phyloP scores from a whole-genome alignment of 2,888 invertebrate genomes.

The Drosophila robusta region DNA sequence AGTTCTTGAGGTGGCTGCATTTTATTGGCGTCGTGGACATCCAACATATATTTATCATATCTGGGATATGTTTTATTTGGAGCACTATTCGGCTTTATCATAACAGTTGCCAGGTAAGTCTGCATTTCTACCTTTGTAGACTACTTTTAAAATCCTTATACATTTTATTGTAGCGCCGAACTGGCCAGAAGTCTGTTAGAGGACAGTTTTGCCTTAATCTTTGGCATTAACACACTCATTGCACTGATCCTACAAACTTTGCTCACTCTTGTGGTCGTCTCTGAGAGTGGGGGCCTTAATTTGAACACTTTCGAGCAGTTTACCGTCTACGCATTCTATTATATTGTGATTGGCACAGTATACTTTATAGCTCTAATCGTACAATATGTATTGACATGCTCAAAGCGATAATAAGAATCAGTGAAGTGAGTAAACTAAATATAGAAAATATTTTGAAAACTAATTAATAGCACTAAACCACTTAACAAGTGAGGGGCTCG shows the following conservation, averaged over 20 bases:
- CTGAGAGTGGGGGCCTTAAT: conserved; percentile 74
- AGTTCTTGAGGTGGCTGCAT: conserved; percentile 86
- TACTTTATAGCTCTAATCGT: conserved; percentile 71
- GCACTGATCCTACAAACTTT: conserved; percentile 92
- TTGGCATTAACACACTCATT: conserved; percentile 94
- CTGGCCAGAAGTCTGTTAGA: conserved; percentile 92
- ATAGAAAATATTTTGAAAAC: too few relatives aligned
- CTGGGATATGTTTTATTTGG: conserved; percentile 91
- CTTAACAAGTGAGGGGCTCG: too few relatives aligned
- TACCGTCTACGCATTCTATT: conserved; percentile 82
- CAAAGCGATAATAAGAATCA: background rate
- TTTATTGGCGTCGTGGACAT: conserved; percentile 86
- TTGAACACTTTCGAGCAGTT: conserved; percentile 79
- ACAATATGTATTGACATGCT: conserved; percentile 52
- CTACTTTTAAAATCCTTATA: fast-evolving
- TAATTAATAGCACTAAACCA: too few relatives aligned
- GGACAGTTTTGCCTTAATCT: conserved; percentile 95
- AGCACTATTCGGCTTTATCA: conserved; percentile 90
- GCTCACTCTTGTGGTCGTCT: conserved; percentile 87
- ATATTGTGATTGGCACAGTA: conserved; percentile 76
- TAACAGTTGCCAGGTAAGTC: conserved; percentile 82
- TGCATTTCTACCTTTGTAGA: fast-evolving
- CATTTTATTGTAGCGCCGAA: conserved; percentile 88
- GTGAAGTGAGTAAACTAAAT: conserved; percentile 7
- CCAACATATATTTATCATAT: conserved; percentile 90